A percentile compares a stretch with the other conserved stretches of the same genome.
Evolutionary conservation across 1,140 invertebrate species (phyloP).

Genomic region (Neotoxoptera formosana): DNA sequence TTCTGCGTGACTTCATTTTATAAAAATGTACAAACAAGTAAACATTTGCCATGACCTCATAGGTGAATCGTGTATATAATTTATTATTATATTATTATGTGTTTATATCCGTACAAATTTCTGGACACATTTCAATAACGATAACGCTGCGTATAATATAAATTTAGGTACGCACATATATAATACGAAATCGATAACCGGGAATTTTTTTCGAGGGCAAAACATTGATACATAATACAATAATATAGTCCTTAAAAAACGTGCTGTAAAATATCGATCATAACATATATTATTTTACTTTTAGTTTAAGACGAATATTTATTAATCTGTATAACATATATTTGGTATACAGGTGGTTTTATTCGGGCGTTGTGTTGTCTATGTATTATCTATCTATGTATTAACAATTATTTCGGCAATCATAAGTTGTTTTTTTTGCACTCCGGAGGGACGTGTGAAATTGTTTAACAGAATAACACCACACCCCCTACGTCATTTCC

Average conservation of each 20-base stretch:
- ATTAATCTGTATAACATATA: neutral
- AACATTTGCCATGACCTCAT: neutral
- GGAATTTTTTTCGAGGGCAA: neutral
- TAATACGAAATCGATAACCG: no score
- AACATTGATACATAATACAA: neutral
- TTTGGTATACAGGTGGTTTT: neutral
- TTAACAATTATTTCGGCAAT: neutral
- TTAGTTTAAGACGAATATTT: neutral
- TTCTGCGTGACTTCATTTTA: neutral
- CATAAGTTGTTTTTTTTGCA: neutral
- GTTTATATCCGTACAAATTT: neutral
- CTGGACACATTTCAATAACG: neutral
- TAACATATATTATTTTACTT: neutral
- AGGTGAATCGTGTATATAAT: neutral
- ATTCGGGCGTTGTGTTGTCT: neutral
- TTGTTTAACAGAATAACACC: neutral
- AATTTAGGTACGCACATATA: neutral
- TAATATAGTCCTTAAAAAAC: neutral
- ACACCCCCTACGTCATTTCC: no score
- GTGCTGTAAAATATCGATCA: neutral
- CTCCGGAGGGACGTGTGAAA: neutral
- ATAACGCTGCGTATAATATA: neutral
- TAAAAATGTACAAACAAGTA: neutral
- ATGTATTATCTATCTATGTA: neutral
- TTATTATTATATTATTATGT: neutral